Evolutionary conservation across 2,888 invertebrate genomes (phyloP).

Genomic region (Caenorhabditis sinica): DNA sequence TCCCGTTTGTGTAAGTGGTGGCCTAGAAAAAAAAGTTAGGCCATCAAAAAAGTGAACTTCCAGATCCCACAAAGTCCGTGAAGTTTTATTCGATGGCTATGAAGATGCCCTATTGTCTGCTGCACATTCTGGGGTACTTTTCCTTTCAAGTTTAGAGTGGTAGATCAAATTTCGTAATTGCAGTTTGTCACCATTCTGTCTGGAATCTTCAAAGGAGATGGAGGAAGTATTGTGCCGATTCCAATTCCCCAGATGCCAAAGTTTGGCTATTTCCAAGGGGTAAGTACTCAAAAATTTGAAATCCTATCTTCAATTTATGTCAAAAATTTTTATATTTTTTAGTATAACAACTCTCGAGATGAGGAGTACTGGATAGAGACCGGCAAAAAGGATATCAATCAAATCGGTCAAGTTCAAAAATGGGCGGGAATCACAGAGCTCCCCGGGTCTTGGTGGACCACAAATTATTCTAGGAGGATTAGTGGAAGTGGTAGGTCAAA

Average conservation of each 20-base stretch:
- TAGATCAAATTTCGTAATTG: slow-evolving; percentile 22
- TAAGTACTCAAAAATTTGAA: slow-evolving; percentile 37
- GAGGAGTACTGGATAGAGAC: slow-evolving; percentile 79
- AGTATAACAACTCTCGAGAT: slow-evolving; percentile 81
- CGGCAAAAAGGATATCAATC: slow-evolving; percentile 75
- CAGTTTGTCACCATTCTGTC: slow-evolving; percentile 66
- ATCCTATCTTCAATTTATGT: too few relatives aligned
- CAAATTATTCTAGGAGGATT: slow-evolving; percentile 71
- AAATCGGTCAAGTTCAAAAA: slow-evolving; percentile 72
- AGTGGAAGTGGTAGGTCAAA: slow-evolving; percentile 76
- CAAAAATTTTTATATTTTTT: slow-evolving; percentile 30
- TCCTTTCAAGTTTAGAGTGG: slow-evolving; percentile 3
- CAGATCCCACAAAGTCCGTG: slow-evolving; percentile 76
- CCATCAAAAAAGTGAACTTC: slow-evolving; percentile 19
- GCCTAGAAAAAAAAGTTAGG: neutral
- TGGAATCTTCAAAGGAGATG: slow-evolving; percentile 65
- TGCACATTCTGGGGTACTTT: slow-evolving; percentile 71
- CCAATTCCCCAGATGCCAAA: slow-evolving; percentile 77
- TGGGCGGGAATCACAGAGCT: slow-evolving; percentile 74
- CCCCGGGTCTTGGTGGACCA: slow-evolving; percentile 78
- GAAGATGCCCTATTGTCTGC: slow-evolving; percentile 77
- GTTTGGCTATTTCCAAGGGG: slow-evolving; percentile 78
- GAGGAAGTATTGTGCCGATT: slow-evolving; percentile 76
- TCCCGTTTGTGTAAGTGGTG: slow-evolving; percentile 73
- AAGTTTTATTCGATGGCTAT: slow-evolving; percentile 80